Conservation (phyloP, 2,113 vertebrate species). For the Tetraodon nigroviridis region DNA sequence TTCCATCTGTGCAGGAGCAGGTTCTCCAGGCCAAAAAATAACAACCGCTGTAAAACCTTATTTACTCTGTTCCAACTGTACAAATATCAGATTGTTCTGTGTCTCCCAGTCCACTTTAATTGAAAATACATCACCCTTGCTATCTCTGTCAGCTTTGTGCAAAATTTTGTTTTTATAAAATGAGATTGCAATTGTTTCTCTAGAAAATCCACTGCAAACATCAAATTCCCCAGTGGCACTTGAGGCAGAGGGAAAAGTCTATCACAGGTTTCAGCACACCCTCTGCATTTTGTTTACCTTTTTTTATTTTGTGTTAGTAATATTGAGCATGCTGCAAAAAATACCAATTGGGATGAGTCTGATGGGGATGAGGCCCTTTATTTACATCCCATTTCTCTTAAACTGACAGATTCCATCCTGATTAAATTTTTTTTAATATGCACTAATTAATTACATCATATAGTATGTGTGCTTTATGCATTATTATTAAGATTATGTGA, state of each 20-base stretch:
- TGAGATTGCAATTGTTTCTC: slow-evolving; percentile 22
- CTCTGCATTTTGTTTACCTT: slow-evolving; percentile 2
- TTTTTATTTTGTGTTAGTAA: neutral
- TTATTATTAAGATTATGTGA: slow-evolving; percentile 43
- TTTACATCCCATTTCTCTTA: slow-evolving; percentile 28
- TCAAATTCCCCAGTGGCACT: neutral
- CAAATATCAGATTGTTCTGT: neutral
- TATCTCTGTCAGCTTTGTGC: slow-evolving; percentile 45
- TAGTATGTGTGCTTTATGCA: slow-evolving; percentile 34
- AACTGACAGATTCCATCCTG: slow-evolving; percentile 33
- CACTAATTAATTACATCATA: slow-evolving; percentile 56
- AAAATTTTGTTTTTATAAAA: slow-evolving; percentile 22
- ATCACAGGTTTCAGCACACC: slow-evolving; percentile 37
- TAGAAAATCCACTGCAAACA: slow-evolving; percentile 32
- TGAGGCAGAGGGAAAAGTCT: slow-evolving; percentile 31
- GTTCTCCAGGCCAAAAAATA: slow-evolving; percentile 3
- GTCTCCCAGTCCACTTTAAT: slow-evolving; percentile 39
- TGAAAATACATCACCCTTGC: slow-evolving; percentile 45
- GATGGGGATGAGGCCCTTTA: slow-evolving; percentile 42
- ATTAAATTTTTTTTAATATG: slow-evolving; percentile 35
- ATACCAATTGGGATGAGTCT: slow-evolving; percentile 45
- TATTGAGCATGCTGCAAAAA: slow-evolving; percentile 24
- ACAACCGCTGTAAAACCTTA: slow-evolving; percentile 16
- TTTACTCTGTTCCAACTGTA: slow-evolving; percentile 26
- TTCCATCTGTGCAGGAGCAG: neutral